Evolutionary conservation across 2,888 invertebrate species (phyloP).

Genomic region (Microlaimidae sp.): DNA sequence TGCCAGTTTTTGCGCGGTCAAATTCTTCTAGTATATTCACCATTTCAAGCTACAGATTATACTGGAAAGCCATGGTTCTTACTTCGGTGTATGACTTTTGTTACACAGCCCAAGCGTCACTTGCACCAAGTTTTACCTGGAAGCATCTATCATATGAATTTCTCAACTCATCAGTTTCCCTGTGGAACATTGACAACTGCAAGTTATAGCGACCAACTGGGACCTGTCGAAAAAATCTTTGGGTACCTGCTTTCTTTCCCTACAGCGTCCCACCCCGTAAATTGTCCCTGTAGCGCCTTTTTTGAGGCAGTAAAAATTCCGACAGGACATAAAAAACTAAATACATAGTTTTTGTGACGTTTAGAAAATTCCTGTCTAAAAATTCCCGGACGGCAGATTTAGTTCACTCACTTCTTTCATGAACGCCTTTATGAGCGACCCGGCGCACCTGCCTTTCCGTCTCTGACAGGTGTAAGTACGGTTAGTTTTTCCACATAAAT

Average conservation of each 20-base stretch:
- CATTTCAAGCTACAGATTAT: too few relatives aligned
- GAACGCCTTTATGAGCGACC: conserved; percentile 53
- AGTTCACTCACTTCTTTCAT: conserved; percentile 62
- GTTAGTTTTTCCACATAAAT: conserved; percentile 75
- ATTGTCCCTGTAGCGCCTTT: conserved; percentile 5
- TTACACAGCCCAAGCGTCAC: too few relatives aligned
- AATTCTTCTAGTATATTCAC: too few relatives aligned
- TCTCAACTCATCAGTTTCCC: conserved; percentile 13
- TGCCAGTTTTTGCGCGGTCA: too few relatives aligned
- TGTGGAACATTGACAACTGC: neutral
- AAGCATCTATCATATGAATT: conserved; percentile 12
- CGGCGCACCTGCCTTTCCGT: conserved; percentile 25
- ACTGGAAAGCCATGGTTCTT: too few relatives aligned
- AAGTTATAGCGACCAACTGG: neutral
- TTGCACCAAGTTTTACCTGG: too few relatives aligned
- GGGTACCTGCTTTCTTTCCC: conserved; percentile 8
- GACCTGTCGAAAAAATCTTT: neutral
- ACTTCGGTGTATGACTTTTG: too few relatives aligned
- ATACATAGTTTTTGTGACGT: neutral
- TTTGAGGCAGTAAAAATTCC: neutral
- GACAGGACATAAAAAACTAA: neutral
- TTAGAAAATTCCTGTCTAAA: conserved; percentile 52
- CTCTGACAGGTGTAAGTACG: conserved; percentile 48
- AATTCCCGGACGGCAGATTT: conserved; percentile 53
- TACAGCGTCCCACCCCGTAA: conserved; percentile 10